Evolutionary conservation across 2,113 vertebrate species (phyloP).

Genomic region (Upupa epops): DNA sequence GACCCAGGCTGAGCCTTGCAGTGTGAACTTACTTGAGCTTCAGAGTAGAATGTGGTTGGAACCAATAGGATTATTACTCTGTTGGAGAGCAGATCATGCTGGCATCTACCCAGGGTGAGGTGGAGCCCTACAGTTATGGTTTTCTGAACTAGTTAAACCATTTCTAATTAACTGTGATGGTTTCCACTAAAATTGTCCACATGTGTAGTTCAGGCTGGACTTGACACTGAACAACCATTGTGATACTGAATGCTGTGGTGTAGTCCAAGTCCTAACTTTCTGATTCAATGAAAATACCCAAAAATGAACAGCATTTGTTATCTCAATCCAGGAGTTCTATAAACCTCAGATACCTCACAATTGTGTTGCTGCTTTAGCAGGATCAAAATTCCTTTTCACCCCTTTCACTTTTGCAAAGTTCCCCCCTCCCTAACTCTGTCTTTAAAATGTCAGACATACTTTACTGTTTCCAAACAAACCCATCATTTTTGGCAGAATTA

Average conservation of each 20-base stretch:
- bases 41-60: background rate
- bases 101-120: background rate
- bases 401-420: conserved; percentile 35
- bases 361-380: conserved; percentile 1
- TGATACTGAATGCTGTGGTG: background rate
- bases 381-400: conserved; percentile 39
- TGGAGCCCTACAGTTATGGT: background rate
- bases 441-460: conserved; percentile 68
- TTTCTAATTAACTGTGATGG: conserved; percentile 54
- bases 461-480: conserved; percentile 68
- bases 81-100: background rate
- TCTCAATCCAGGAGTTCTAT: conserved; percentile 2
- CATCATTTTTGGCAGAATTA: conserved; percentile 72
- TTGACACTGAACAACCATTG: background rate
- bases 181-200: conserved; percentile 46
- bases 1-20: background rate
- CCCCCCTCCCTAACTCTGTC: background rate
- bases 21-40: background rate
- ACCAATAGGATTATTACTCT: background rate
- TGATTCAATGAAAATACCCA: conserved; percentile 12
- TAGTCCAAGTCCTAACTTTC: conserved; percentile 1
- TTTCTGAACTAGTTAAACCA: conserved; percentile 39
- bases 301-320: conserved; percentile 1
- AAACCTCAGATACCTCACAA: conserved; percentile 17
- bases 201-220: conserved; percentile 18